Evolutionary conservation across 2,797 vertebrate genomes (phyloP).

Genomic region (Holocentrus rufus): DNA sequence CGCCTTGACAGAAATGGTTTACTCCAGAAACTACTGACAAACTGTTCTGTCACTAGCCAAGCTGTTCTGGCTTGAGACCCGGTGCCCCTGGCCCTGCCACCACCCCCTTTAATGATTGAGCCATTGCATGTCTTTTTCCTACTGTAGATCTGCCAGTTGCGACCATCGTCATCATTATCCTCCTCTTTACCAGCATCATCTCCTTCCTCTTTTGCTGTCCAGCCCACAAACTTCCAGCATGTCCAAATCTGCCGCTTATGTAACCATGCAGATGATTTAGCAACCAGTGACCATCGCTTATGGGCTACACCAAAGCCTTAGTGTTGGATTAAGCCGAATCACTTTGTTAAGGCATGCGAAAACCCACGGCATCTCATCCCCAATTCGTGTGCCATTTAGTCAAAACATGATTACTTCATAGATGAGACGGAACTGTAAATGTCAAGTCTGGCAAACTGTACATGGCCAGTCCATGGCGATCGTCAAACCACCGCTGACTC

Average conservation of each 20-base stretch:
- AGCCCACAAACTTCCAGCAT: constrained; percentile 71
- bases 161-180: constrained; percentile 32
- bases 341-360: neutral
- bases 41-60: neutral
- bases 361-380: neutral
- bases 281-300: constrained; percentile 37
- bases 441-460: neutral
- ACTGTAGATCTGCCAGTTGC: constrained; percentile 21
- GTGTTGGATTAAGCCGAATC: constrained; percentile 27
- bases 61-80: neutral
- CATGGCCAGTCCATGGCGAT: neutral
- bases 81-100: constrained; percentile 4
- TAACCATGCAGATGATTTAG: constrained; percentile 72
- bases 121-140: constrained; percentile 20
- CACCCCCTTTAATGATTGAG: constrained; percentile 7
- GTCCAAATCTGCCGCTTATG: constrained; percentile 71
- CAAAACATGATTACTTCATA: neutral
- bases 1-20: neutral
- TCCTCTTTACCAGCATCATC: constrained; percentile 11
- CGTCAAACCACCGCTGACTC: neutral
- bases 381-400: neutral
- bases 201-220: constrained; percentile 9
- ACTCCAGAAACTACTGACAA: constrained; percentile 14
- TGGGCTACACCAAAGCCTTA: constrained; percentile 9
- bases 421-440: neutral